A percentile compares a stretch with the other conserved stretches of the same genome.
phyloP scores from a whole-genome alignment of 2,888 invertebrate genomes.

The Eugnorisma glareosa region DNA sequence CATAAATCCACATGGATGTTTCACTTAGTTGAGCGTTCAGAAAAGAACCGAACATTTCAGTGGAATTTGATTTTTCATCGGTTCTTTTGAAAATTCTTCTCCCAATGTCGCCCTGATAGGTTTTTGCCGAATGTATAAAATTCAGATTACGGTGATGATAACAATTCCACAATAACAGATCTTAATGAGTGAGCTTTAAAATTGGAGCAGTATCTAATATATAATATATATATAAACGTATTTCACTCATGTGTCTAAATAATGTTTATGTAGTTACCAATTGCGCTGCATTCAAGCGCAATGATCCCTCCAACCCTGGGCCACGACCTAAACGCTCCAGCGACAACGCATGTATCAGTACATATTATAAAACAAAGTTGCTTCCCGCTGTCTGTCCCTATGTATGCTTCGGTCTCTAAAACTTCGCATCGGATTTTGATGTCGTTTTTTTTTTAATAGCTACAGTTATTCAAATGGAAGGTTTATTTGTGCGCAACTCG shows the following conservation, averaged over 20 bases:
- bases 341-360: not conserved
- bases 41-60: not conserved
- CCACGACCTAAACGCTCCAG: not conserved
- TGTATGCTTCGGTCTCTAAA: no score
- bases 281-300: constrained; percentile 36
- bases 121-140: not conserved
- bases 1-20: no score
- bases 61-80: no score
- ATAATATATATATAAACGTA: constrained; percentile 28
- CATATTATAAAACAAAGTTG: no score
- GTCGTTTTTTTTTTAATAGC: no score
- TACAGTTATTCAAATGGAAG: no score
- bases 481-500: no score
- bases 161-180: not conserved
- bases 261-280: constrained; percentile 42
- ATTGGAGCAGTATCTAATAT: constrained; percentile 26
- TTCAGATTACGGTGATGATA: not conserved
- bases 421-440: no score
- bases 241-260: constrained; percentile 51
- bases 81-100: not conserved
- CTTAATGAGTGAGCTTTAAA: not conserved
- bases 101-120: not conserved
- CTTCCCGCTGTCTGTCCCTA: no score
- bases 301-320: constrained; percentile 13
- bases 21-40: no score